Conservation (phyloP, 2,113 vertebrate genomes). For the Bostrychus sinensis region DNA sequence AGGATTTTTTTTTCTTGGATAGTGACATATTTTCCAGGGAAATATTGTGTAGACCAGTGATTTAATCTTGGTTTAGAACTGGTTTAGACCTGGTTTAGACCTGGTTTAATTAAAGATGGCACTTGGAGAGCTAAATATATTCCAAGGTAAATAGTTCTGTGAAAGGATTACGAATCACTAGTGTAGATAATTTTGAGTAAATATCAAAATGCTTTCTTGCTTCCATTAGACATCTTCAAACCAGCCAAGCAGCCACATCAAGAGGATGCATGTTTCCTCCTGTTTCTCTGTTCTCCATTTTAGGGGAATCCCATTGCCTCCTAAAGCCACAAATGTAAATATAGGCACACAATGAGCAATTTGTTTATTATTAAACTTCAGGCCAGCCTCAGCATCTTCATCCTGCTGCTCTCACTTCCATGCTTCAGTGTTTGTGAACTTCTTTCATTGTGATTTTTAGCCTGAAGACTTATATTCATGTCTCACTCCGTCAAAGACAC, state of each 20-base stretch:
- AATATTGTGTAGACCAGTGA: neutral
- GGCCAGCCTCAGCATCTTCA: slow-evolving; percentile 50
- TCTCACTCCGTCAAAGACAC: no score
- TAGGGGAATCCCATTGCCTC: slow-evolving; percentile 17
- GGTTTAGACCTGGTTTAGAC: no score
- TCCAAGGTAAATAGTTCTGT: no score
- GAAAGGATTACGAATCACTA: no score
- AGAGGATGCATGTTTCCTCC: slow-evolving; percentile 22
- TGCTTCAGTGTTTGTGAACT: slow-evolving; percentile 6
- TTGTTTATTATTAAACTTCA: slow-evolving; percentile 50
- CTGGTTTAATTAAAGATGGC: no score
- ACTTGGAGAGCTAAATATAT: no score
- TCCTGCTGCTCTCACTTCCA: slow-evolving; percentile 16
- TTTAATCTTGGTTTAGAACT: no score
- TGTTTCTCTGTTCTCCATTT: slow-evolving; percentile 39
- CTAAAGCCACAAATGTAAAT: slow-evolving; percentile 55
- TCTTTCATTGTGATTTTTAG: no score
- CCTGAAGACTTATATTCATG: no score
- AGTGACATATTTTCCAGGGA: neutral
- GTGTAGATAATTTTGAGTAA: neutral
- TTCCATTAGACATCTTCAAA: no score
- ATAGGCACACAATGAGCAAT: slow-evolving; percentile 31
- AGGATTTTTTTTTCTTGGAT: slow-evolving; percentile 1
- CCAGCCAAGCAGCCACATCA: no score
- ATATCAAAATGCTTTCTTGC: neutral